Conservation (phyloP, 1,140 invertebrate genomes). For the Eciton burchellii region DNA sequence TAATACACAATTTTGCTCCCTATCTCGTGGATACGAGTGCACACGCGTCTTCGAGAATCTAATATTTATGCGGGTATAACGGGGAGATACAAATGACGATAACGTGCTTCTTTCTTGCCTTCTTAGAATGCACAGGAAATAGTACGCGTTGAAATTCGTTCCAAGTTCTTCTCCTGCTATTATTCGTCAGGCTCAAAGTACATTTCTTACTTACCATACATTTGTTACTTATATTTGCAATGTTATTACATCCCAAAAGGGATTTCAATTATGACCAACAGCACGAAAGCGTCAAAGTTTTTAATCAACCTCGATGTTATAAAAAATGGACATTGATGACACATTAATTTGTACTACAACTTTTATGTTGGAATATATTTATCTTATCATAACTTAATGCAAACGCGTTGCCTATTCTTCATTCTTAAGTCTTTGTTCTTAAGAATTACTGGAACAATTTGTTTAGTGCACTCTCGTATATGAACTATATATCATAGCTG, state of each 20-base stretch:
- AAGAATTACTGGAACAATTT: slow-evolving; percentile 43
- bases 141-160: slow-evolving; percentile 53
- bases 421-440: slow-evolving; percentile 12
- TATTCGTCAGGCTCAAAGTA: slow-evolving; percentile 10
- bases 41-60: slow-evolving; percentile 61
- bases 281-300: no score
- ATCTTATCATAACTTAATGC: not conserved
- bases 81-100: slow-evolving; percentile 73
- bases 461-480: slow-evolving; percentile 29
- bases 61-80: slow-evolving; percentile 72
- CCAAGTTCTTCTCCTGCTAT: not conserved
- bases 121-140: not conserved
- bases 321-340: not conserved
- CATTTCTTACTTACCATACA: not conserved
- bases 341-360: not conserved
- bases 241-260: not conserved
- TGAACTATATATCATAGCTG: slow-evolving; percentile 5
- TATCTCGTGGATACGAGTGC: slow-evolving; percentile 58
- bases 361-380: slow-evolving; percentile 4
- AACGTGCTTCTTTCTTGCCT: slow-evolving; percentile 66
- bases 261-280: not conserved
- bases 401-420: not conserved
- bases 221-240: not conserved
- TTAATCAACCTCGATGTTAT: no score
- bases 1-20: slow-evolving; percentile 75